Evolutionary conservation across 2,888 invertebrate species (phyloP), one percentile per base, ranked within the genome.

Genomic region (Ctenicera cuprea): DNA sequence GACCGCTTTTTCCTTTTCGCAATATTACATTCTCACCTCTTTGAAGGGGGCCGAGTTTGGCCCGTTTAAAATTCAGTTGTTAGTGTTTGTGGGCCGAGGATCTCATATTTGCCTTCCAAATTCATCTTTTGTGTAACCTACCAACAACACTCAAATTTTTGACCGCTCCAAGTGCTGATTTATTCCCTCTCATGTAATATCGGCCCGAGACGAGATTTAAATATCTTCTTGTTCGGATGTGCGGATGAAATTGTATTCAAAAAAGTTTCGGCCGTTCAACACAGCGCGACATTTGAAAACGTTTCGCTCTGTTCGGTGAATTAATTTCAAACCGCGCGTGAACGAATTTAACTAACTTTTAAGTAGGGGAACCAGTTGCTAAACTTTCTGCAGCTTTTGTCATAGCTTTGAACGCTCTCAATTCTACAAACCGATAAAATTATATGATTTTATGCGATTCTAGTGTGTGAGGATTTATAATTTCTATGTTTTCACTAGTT

Each of bases 321-420:
- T 59, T 59, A 37, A 59, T 59, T 59, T 59, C 59, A 20, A 59
- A 59, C 59, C 30, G 20, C 37, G 14, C 59, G 59, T 38, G 59
- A 59, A 59, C 20, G 20, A 59, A 59, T 59, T 59, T 59, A 20
- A 20, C 59, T 38, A 59, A 59, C 59, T 59, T 59, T 59, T 38
- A 38, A 59, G 38, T 18, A 38, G 38, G 20, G 38, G 12, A 14
- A 20, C 18, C 59, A 38, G 59, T 38, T 38, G 14, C 0, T 18
- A 59, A 59, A n/a, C 18, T 59, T 57, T 57, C 50, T 4, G 50
- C 22, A 2, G 50, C 45, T 45, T 45, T 50, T 50, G 22, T 20
- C n/a, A 41, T 14, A 1, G 41, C 14, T 41, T 41, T 41, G n/a
- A 41, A 41, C 7, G 4, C 14, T n/a, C 41, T 41, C 41, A 41